Conservation (phyloP, 2,888 invertebrate genomes). For the Rhingia rostrata region DNA sequence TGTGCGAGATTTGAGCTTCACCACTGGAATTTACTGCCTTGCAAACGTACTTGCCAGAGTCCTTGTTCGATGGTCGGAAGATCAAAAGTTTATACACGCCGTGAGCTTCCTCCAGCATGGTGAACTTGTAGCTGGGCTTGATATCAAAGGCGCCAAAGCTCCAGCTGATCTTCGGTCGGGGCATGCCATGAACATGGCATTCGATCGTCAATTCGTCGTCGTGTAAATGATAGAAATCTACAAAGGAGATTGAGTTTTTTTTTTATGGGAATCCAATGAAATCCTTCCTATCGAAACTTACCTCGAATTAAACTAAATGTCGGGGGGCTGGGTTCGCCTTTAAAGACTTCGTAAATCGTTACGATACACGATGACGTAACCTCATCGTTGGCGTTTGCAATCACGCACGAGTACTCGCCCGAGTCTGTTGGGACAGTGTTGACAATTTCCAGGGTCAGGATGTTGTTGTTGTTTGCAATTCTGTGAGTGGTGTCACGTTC, state of each 20-base stretch:
- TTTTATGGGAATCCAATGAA: not conserved
- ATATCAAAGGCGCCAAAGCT: constrained; percentile 80
- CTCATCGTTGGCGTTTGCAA: constrained; percentile 89
- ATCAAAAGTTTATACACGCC: constrained; percentile 85
- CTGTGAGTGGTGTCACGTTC: constrained; percentile 82
- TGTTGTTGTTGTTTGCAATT: constrained; percentile 85
- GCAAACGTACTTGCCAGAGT: constrained; percentile 88
- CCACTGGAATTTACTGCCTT: constrained; percentile 88
- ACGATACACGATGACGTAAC: constrained; percentile 89
- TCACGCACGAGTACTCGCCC: constrained; percentile 88
- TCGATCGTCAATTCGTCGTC: constrained; percentile 87
- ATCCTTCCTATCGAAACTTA: constrained; percentile 79
- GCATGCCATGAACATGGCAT: constrained; percentile 82
- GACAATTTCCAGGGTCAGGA: constrained; percentile 84
- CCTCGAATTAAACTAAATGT: constrained; percentile 88
- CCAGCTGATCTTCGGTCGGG: constrained; percentile 81
- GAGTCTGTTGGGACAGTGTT: constrained; percentile 86
- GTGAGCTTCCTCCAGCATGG: constrained; percentile 82
- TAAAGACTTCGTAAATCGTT: constrained; percentile 89
- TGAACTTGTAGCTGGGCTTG: constrained; percentile 81
- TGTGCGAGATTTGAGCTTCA: constrained; percentile 83
- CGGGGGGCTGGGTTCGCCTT: constrained; percentile 88
- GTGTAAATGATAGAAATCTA: constrained; percentile 83
- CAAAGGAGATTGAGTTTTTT: constrained; percentile 41
- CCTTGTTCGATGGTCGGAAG: constrained; percentile 84